Evolutionary conservation across 2,888 invertebrate genomes (phyloP), one percentile per base, ranked within the genome.

Genomic region (Agriopis aurantiaria): DNA sequence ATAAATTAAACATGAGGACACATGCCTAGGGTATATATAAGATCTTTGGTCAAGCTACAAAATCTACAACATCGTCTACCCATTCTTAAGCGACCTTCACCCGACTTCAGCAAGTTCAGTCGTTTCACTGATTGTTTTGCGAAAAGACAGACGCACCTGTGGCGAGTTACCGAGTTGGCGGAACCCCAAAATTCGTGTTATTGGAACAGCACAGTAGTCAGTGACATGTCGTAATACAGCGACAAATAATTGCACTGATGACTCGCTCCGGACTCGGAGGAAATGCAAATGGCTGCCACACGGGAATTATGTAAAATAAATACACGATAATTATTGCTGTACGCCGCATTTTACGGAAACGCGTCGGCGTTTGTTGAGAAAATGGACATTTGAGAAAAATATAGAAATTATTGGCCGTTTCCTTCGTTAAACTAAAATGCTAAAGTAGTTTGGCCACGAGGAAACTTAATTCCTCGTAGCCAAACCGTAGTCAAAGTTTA

Each of bases 231-330:
- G 63, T 74, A 74, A 73, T 66, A 76, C 75, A 72, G 74, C 67
- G 75, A 57, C 62, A n/a, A 77, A 77, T 80, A 79, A 83, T 83
- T 82, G 74, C 73, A 65, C 65, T 51, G 65, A 66, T 64, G 70
- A 58, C 65, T 70, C 53, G 52, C 68, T 52, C 59, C 40, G 43
- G 60, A 79, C 53, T 56, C 66, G 48, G 65, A 79, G 76, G 75
- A 78, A 78, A 78, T 76, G 72, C 71, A 78, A 76, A 77, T 75
- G 72, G 75, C 52, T 69, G 71, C 74, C 48, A 70, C 62, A 61
- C 69, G 55, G 60, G 69, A 73, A 74, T 79, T 72, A 73, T 71
- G 73, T 74, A 77, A 72, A 75, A 73, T 70, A 70, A 72, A 73
- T 68, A 71, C 60, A 69, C 53, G 61, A 71, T 75, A 73, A 77